These are phyloP conservation scores for Phyto melanocephala DNA, from an alignment of 2,888 invertebrate genomes.

Conservation along the genomic window DNA sequence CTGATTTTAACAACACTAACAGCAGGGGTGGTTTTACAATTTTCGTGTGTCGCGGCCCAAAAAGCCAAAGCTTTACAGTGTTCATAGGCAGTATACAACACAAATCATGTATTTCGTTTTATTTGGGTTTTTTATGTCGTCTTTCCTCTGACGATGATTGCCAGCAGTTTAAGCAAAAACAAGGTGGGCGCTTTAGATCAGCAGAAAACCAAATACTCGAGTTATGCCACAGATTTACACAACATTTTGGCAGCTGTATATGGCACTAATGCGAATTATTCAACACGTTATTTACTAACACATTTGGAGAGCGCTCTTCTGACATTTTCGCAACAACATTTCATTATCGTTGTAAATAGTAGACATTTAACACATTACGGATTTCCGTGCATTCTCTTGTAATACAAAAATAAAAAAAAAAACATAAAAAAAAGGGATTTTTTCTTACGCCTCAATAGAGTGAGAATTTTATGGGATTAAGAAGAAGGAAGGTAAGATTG, in stretches of 20 bases:
- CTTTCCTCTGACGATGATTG: neutral
- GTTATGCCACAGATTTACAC: conserved; percentile 71
- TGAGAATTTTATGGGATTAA: conserved; percentile 61
- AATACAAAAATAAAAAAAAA: conserved; percentile 39
- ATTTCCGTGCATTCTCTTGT: conserved; percentile 59
- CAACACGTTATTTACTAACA: conserved; percentile 65
- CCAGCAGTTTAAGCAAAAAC: conserved; percentile 26
- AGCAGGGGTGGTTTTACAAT: conserved; percentile 57
- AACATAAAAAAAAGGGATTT: conserved; percentile 34
- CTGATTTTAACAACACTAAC: conserved; percentile 58
- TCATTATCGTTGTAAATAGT: neutral
- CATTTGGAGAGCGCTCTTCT: neutral
- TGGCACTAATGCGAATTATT: conserved; percentile 73
- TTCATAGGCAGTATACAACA: neutral
- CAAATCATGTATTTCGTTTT: conserved; percentile 12
- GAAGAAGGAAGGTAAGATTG: conserved; percentile 58
- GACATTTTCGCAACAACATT: neutral
- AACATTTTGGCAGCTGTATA: conserved; percentile 67
- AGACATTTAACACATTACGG: conserved; percentile 40
- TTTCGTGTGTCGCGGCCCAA: conserved; percentile 4
- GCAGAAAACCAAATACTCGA: conserved; percentile 60
- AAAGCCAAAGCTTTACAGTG: conserved; percentile 26
- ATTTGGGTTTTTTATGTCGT: too few relatives aligned
- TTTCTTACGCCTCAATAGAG: conserved; percentile 61
- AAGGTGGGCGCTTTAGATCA: conserved; percentile 63